Conservation (phyloP, 1,140 invertebrate genomes). For the Patella vulgata region DNA sequence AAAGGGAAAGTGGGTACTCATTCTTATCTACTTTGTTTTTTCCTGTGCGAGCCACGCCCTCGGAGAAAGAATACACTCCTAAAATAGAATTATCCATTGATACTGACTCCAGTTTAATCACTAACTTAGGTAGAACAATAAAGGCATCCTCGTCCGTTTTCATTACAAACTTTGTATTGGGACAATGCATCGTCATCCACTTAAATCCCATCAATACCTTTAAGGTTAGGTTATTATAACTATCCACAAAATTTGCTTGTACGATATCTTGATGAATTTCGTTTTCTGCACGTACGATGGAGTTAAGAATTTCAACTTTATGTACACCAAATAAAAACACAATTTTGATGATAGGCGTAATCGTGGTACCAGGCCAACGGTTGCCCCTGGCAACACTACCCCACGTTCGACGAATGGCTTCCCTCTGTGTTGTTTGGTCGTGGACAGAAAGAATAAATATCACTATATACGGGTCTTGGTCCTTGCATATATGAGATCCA, state of each 20-base stretch:
- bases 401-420: no score
- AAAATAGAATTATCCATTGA: not conserved
- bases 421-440: slow-evolving; percentile 17
- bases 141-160: slow-evolving; percentile 46
- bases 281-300: no score
- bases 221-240: slow-evolving; percentile 37
- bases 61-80: not conserved
- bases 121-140: slow-evolving; percentile 27
- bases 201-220: slow-evolving; percentile 39
- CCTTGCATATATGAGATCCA: not conserved
- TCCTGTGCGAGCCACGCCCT: slow-evolving; percentile 4
- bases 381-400: no score
- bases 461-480: slow-evolving; percentile 5
- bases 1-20: slow-evolving; percentile 11
- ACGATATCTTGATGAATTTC: slow-evolving; percentile 35
- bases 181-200: slow-evolving; percentile 33
- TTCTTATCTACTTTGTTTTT: slow-evolving; percentile 19
- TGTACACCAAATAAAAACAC: slow-evolving; percentile 31
- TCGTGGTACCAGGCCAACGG: slow-evolving; percentile 16
- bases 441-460: slow-evolving; percentile 22
- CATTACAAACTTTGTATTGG: slow-evolving; percentile 33
- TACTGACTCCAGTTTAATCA: not conserved
- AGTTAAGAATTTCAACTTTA: not conserved
- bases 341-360: slow-evolving; percentile 12
- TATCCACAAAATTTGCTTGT: slow-evolving; percentile 37